These are phyloP conservation scores for Diceros bicornis DNA, from an alignment of 2,797 vertebrate genomes.

Conservation along the genomic window DNA sequence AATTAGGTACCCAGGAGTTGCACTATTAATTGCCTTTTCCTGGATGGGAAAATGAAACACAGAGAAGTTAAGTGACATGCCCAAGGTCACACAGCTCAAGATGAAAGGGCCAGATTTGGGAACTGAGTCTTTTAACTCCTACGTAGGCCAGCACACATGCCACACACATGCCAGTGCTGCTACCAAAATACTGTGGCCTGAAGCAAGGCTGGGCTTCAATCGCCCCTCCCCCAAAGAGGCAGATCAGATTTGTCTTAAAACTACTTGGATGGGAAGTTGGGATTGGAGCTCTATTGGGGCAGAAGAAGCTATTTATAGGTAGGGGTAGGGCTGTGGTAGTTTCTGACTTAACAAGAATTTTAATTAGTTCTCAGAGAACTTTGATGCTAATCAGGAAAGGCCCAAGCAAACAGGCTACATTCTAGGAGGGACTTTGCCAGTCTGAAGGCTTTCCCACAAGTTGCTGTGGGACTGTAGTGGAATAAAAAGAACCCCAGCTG, in stretches of 20 bases:
- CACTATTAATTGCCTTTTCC: conserved; percentile 28
- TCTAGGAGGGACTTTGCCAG: not conserved
- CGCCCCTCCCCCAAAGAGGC: not conserved
- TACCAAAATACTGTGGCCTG: not conserved
- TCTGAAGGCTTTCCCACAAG: not conserved
- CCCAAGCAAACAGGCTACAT: not conserved
- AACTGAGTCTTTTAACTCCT: not conserved
- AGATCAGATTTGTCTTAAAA: not conserved
- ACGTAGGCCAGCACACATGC: not conserved
- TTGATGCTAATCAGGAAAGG: conserved; percentile 24
- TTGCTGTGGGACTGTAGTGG: not conserved
- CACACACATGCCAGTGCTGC: not conserved
- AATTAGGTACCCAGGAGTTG: not conserved
- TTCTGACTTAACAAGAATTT: conserved; percentile 37
- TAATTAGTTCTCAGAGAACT: conserved; percentile 65
- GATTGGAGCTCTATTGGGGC: not conserved
- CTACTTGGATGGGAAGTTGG: not conserved
- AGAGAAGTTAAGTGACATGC: not conserved
- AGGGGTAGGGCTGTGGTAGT: not conserved
- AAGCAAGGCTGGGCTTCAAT: not conserved
- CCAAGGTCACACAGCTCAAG: conserved; percentile 45
- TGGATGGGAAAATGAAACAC: conserved; percentile 1
- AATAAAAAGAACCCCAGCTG: not conserved
- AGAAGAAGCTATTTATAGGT: not conserved
- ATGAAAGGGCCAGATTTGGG: conserved; percentile 51